Conservation (phyloP, 2,113 vertebrate genomes). For the Azemiops feae region DNA sequence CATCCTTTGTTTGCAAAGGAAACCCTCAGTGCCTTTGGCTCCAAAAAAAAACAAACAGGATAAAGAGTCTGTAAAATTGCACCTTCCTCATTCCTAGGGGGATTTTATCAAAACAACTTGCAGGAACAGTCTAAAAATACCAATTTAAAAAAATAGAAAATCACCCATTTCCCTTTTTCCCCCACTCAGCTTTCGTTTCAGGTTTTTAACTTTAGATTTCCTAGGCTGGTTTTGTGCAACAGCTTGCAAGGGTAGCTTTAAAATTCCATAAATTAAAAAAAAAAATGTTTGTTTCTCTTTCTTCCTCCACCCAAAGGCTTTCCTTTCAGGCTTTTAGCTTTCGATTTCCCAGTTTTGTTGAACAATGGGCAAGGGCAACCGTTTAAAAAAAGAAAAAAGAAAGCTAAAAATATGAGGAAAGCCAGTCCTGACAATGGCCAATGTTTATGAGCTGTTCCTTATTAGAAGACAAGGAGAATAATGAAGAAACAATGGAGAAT, state of each 20-base stretch:
- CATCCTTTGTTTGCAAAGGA: not conserved
- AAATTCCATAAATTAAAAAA: no score
- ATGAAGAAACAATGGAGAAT: no score
- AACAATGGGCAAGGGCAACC: not conserved
- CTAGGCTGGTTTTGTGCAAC: not conserved
- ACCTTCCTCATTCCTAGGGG: not conserved
- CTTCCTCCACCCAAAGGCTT: not conserved
- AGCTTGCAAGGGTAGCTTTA: not conserved
- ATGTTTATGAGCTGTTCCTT: not conserved
- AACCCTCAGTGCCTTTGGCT: not conserved
- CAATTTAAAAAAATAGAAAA: no score
- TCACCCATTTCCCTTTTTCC: not conserved
- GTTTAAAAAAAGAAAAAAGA: no score
- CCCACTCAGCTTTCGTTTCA: not conserved
- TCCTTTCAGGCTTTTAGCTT: not conserved
- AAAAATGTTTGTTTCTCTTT: no score
- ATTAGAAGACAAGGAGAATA: not conserved
- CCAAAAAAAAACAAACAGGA: not conserved
- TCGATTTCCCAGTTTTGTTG: not conserved
- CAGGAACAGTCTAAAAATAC: no score
- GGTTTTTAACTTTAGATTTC: not conserved
- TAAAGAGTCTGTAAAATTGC: not conserved
- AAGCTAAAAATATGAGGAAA: not conserved
- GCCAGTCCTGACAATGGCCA: not conserved
- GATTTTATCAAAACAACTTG: not conserved